These are phyloP conservation scores for Lophura nycthemera DNA, from an alignment of 2,113 vertebrate species.

Conservation along the genomic window DNA sequence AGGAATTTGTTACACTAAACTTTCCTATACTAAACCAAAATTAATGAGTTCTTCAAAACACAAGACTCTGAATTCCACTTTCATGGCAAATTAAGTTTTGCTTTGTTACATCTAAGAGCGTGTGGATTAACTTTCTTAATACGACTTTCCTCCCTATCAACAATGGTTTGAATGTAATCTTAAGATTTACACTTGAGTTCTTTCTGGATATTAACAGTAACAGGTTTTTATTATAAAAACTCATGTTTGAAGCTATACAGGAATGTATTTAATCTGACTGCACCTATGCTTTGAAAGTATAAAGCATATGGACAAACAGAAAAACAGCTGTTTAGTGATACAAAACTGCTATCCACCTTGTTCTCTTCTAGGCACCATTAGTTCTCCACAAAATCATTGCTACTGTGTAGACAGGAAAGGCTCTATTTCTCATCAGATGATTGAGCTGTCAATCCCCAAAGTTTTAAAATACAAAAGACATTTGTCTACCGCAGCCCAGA, in stretches of 20 bases:
- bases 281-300: neutral
- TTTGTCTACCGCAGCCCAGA: neutral
- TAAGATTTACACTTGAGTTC: neutral
- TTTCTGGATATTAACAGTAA: neutral
- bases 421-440: neutral
- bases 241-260: neutral
- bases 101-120: neutral
- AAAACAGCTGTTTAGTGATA: neutral
- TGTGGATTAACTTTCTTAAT: slow-evolving; percentile 34
- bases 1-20: slow-evolving; percentile 20
- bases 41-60: slow-evolving; percentile 45
- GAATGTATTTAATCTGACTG: neutral
- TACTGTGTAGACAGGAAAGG: neutral
- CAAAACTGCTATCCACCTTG: neutral
- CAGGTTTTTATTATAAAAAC: neutral
- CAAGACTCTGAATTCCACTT: slow-evolving; percentile 10
- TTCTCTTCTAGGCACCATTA: neutral
- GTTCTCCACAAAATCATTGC: neutral
- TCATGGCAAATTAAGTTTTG: slow-evolving; percentile 32
- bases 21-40: slow-evolving; percentile 14
- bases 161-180: slow-evolving; percentile 2
- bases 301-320: neutral
- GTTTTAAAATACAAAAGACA: neutral
- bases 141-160: neutral
- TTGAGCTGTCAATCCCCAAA: neutral